Percentiles rank a stretch among this genome's conserved stretches.
Conservation (phyloP, 2,797 vertebrate genomes). For the Epinephelus awoara region DNA sequence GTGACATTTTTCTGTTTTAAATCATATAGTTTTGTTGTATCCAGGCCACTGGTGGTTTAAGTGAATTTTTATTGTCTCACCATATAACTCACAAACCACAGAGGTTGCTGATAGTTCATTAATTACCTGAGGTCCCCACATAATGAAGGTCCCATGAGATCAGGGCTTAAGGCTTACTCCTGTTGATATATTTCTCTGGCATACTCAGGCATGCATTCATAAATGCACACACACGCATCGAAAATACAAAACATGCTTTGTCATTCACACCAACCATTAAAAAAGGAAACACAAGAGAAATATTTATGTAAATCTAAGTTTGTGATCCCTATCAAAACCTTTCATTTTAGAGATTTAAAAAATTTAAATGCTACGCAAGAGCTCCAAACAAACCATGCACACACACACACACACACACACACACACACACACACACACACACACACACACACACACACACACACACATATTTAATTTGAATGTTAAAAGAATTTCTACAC, state of each 20-base stretch:
- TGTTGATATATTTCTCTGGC: constrained; percentile 47
- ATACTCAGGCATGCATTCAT: constrained; percentile 10
- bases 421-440: too few species aligned
- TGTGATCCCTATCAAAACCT: too few species aligned
- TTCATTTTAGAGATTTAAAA: too few species aligned
- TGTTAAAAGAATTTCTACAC: background rate
- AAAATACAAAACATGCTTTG: background rate
- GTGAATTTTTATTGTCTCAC: constrained; percentile 28
- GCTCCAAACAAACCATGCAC: background rate
- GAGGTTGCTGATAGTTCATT: constrained; percentile 64
- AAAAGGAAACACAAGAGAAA: background rate
- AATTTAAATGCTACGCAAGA: background rate
- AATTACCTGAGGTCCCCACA: constrained; percentile 61
- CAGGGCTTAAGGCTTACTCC: constrained; percentile 39
- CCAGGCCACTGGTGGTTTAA: constrained; percentile 3
- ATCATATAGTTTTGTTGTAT: constrained; percentile 15
- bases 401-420: too few species aligned
- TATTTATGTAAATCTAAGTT: too few species aligned
- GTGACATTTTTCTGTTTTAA: background rate
- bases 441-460: too few species aligned
- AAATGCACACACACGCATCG: background rate
- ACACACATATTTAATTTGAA: too few species aligned
- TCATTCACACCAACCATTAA: background rate
- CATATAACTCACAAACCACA: constrained; percentile 34
- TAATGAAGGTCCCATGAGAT: constrained; percentile 63